phyloP scores from a whole-genome alignment of 1,140 invertebrate species.

The Sitobion miscanthi region DNA sequence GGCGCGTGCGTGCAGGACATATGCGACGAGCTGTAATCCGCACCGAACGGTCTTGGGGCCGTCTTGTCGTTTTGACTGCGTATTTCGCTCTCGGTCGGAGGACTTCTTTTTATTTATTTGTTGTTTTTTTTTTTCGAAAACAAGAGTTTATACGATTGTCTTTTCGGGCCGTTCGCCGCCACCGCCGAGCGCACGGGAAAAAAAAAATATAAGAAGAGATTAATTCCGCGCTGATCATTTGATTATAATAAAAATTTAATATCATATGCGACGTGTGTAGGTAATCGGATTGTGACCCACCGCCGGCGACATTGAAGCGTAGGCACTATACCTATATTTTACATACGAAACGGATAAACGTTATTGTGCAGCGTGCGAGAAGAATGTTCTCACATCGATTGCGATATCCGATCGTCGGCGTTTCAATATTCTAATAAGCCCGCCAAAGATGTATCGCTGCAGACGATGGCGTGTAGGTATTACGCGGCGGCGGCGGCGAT shows the following conservation, averaged over 20 bases:
- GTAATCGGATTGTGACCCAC: neutral
- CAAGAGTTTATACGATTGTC: neutral
- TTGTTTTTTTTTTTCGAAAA: neutral
- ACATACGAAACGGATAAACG: neutral
- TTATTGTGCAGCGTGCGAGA: neutral
- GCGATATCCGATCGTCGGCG: neutral
- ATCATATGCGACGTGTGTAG: neutral
- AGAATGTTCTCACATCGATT: neutral
- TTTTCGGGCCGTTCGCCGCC: neutral
- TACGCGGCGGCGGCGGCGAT: too few species aligned
- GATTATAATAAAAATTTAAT: neutral
- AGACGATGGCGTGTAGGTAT: neutral
- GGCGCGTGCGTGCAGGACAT: too few species aligned
- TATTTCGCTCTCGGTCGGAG: neutral
- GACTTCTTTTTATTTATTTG: neutral
- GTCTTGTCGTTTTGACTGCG: neutral
- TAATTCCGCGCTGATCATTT: slow-evolving; percentile 18
- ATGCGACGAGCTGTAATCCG: neutral
- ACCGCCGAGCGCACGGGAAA: neutral
- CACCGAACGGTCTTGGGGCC: neutral
- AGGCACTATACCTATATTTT: too few species aligned
- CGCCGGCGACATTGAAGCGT: neutral
- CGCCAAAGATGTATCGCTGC: neutral
- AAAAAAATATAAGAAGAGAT: neutral
- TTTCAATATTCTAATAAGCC: neutral